Base-by-base conservation (phyloP, 2,888 invertebrate species). In the Coelopa pilipes region DNA sequence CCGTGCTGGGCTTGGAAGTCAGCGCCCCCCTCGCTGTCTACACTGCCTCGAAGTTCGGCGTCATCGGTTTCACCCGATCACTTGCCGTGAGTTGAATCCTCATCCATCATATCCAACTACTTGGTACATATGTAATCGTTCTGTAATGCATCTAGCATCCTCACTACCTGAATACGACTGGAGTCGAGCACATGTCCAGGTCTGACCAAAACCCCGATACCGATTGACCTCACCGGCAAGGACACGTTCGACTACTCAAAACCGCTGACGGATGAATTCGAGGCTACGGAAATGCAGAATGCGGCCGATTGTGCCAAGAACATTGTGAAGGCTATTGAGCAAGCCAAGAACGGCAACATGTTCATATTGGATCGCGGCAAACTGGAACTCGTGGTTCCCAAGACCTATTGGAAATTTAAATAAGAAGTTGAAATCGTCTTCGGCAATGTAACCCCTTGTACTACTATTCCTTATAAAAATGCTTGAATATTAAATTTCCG, bases 361-460 rank as follows among this genome's bases (percentile, higher is more conserved):
- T 87, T 86, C 86, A 83, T 84, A 65, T 71, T 83, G 69, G 86
- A 87, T 69, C 65, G 82, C 65, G 85, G 83, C 3, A 78, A 79
- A 47, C 62, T 84, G 57, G 79, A 82, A 62, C 76, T 75, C 67
- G 75, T 76, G 62, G 74, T 75, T 21, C 50, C 50, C 50, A 49
- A 49, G 17, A 62, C 34, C 1, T 63, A 70, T 50, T 70, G 62
- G 70, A 50, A 70, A 21, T n/a, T n/a, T n/a, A n/a, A n/a, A n/a
- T n/a, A n/a, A n/a, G n/a, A 34, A 34, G 34, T 34, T 34, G 34
- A 34, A 34, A 34, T 34, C 34, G 2, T 34, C 34, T 34, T 7
- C 4, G 34, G 34, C 7, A 34, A 4, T 34, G 34, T 34, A 34
- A 4, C 34, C 34, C n/a, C n/a, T n/a, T n/a, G n/a, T 34, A 34